These are phyloP conservation scores for Esox niger DNA, from an alignment of 2,113 vertebrate species.

Conservation along the genomic window DNA sequence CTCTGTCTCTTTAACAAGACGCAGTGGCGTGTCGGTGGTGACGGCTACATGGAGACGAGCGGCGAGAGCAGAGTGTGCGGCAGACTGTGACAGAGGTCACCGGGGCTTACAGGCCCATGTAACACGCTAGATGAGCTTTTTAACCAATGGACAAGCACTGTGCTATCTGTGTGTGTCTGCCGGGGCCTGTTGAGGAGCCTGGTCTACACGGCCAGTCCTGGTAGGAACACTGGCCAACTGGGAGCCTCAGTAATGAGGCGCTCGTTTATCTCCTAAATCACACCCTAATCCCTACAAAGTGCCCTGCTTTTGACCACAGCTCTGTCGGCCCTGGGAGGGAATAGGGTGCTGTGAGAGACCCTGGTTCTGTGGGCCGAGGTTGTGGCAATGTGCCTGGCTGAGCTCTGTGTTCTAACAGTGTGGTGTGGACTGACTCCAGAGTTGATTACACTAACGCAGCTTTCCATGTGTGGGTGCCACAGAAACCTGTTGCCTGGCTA, in stretches of 20 bases:
- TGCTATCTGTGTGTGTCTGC: neutral
- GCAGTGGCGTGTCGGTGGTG: neutral
- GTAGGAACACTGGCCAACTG: too few relatives aligned
- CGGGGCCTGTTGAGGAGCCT: neutral
- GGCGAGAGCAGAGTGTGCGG: neutral
- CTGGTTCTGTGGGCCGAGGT: neutral
- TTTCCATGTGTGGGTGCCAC: conserved; percentile 64
- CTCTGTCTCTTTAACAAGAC: conserved; percentile 19
- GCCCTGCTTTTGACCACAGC: too few relatives aligned
- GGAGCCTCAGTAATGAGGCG: too few relatives aligned
- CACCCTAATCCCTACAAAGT: too few relatives aligned
- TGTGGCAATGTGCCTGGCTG: neutral
- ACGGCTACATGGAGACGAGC: conserved; percentile 1
- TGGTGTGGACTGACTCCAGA: conserved; percentile 59
- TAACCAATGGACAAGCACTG: neutral
- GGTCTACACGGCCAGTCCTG: too few relatives aligned
- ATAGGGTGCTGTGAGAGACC: too few relatives aligned
- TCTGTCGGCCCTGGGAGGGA: too few relatives aligned
- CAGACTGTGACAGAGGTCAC: neutral
- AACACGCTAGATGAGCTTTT: neutral
- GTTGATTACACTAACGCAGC: conserved; percentile 55
- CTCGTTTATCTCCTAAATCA: too few relatives aligned
- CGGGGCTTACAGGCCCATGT: neutral
- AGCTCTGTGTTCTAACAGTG: conserved; percentile 11
- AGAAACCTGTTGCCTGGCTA: conserved; percentile 77